Evolutionary conservation across 2,797 vertebrate species (phyloP), one percentile per base, ranked within the genome.

Genomic region (Coregonus suidteri): DNA sequence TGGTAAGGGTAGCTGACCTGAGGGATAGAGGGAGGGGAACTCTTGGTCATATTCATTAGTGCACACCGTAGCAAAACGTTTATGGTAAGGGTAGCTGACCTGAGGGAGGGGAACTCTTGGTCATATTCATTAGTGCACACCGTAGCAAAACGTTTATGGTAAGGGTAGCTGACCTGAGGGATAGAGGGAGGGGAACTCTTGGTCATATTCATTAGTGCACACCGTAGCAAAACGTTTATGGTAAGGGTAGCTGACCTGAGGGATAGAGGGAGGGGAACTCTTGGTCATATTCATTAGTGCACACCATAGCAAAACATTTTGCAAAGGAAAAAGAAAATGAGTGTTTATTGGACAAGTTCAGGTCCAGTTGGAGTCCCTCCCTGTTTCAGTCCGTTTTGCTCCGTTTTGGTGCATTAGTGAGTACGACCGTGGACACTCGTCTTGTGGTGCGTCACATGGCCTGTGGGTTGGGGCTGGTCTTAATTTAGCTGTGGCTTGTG

Each of bases 401-500:
- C 15, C 0, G 37, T 47, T n/a, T 62, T 62, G 56, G 18, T 62
- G 15, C 56, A 1, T 62, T 62, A 20, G 18, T 20, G 56, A 20
- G 20, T 3, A 59, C 20, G 56, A 62, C 56, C 6, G 2, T 47
- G 9, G 6, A 53, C 15, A 25, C 18, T 20, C 9, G 54, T 7
- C n/a, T 18, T 53, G 34, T 47, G 18, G 1, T 13, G 0, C 25
- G 1, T 65, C 7, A 18, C 9, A 4, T 65, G 73, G 41, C 1
- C 54, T n/a, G 56, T 72, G 69, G 25, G 53, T 18, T 16, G 6
- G 72, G 56, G 20, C 0, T 6, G 1, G 51, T 87, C 86, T 90
- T 87, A 74, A 85, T 91, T 92, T 91, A 91, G 88, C 81, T 25
- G 9, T 13, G 41, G 41, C 41, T 47, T 47, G 9, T 47, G 41